Evolutionary conservation across 2,113 vertebrate species (phyloP).

Genomic region (Artemisiospiza belli): DNA sequence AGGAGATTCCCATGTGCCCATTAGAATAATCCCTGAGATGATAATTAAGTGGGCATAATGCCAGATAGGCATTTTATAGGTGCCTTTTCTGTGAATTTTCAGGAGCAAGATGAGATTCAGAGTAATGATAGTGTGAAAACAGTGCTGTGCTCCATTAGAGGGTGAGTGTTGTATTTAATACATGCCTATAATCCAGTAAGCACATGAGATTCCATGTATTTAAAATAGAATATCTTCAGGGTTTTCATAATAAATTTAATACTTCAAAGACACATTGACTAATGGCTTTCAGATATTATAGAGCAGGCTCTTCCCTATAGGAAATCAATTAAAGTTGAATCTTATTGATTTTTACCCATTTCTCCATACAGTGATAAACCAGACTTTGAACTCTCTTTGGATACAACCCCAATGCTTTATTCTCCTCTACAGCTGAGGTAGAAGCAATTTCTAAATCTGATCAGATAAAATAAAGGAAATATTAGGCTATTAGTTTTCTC

Average conservation of each 20-base stretch:
- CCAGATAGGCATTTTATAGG: background rate
- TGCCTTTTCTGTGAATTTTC: background rate
- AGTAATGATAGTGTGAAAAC: slow-evolving; percentile 31
- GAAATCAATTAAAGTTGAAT: slow-evolving; percentile 68
- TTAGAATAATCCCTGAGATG: slow-evolving; percentile 16
- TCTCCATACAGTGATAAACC: background rate
- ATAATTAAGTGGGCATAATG: slow-evolving; percentile 34
- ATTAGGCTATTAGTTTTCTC: background rate
- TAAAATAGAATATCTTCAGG: slow-evolving; percentile 41
- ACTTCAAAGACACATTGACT: slow-evolving; percentile 65
- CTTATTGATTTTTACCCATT: slow-evolving; percentile 54
- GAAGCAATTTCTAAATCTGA: slow-evolving; percentile 35
- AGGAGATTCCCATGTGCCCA: background rate
- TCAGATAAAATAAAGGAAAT: slow-evolving; percentile 48
- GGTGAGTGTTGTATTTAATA: slow-evolving; percentile 17
- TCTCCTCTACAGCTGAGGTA: background rate
- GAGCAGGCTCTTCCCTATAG: slow-evolving; percentile 32
- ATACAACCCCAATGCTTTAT: background rate
- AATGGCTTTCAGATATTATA: slow-evolving; percentile 51
- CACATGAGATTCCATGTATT: slow-evolving; percentile 22
- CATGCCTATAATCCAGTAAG: slow-evolving; percentile 37
- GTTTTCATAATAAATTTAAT: slow-evolving; percentile 53
- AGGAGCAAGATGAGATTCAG: slow-evolving; percentile 19
- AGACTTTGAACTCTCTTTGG: slow-evolving; percentile 29
- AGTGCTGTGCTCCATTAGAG: slow-evolving; percentile 23